phyloP scores from a whole-genome alignment of 2,888 invertebrate genomes.

The Diloba caeruleocephala region DNA sequence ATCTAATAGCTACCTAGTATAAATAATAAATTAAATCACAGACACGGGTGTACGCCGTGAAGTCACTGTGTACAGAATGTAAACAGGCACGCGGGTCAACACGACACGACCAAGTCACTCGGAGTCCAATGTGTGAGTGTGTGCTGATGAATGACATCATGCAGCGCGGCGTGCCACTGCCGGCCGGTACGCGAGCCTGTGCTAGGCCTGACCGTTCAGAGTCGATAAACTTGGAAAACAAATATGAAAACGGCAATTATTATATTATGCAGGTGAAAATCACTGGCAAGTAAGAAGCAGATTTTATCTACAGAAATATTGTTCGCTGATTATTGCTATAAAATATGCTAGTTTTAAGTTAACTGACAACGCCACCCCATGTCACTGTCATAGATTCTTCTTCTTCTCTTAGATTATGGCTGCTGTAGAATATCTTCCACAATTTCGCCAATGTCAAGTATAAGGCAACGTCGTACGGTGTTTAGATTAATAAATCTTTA shows the following conservation, averaged over 20 bases:
- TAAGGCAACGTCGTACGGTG: no score
- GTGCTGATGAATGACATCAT: conserved; percentile 87
- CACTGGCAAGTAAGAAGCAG: no score
- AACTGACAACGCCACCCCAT: no score
- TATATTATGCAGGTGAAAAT: not conserved
- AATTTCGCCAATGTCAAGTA: no score
- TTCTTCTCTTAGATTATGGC: no score
- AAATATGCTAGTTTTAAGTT: no score
- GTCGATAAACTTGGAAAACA: conserved; percentile 53
- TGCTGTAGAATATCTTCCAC: no score
- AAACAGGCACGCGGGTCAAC: conserved; percentile 78
- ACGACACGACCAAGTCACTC: conserved; percentile 68
- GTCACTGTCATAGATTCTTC: no score
- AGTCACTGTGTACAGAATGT: conserved; percentile 83
- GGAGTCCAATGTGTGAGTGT: conserved; percentile 82
- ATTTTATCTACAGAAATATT: no score
- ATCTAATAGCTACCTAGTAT: conserved; percentile 69
- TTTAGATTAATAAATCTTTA: no score
- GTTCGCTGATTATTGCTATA: no score
- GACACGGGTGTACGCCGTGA: conserved; percentile 77
- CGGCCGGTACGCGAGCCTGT: conserved; percentile 57
- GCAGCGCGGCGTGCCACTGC: conserved; percentile 61
- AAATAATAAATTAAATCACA: conserved; percentile 82
- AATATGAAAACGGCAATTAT: conserved; percentile 5
- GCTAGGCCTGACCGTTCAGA: conserved; percentile 40